These are phyloP conservation scores for Rallus limicola DNA, from an alignment of 2,113 vertebrate species.

Conservation along the genomic window DNA sequence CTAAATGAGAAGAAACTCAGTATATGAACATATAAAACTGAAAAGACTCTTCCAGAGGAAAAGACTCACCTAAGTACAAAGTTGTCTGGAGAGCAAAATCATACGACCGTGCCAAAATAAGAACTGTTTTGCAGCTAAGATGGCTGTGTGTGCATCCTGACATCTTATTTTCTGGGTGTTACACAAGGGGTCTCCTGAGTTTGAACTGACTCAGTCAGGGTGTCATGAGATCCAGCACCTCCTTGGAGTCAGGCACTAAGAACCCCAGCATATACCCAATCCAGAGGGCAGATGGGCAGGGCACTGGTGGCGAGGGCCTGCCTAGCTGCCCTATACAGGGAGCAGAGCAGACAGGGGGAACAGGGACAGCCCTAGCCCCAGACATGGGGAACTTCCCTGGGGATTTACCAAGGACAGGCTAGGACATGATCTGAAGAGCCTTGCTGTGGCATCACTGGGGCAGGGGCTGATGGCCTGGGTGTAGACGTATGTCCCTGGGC, in stretches of 20 bases:
- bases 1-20: background rate
- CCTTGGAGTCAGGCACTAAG: background rate
- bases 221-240: background rate
- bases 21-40: background rate
- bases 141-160: background rate
- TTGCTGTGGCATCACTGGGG: background rate
- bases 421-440: accelerated
- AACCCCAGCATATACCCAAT: accelerated
- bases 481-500: too few relatives aligned
- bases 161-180: background rate
- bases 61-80: background rate
- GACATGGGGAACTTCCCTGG: background rate
- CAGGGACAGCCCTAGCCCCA: background rate
- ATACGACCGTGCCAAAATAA: background rate
- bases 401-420: background rate
- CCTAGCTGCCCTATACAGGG: too few relatives aligned
- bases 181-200: background rate
- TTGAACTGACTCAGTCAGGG: background rate
- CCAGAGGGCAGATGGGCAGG: background rate
- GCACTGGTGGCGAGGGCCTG: background rate
- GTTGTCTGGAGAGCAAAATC: background rate
- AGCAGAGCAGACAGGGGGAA: background rate
- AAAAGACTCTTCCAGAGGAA: background rate
- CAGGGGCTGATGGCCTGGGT: accelerated
- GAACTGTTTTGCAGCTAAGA: background rate